phyloP scores from a whole-genome alignment of 2,797 vertebrate genomes.

The Philypnodon macrostomus region DNA sequence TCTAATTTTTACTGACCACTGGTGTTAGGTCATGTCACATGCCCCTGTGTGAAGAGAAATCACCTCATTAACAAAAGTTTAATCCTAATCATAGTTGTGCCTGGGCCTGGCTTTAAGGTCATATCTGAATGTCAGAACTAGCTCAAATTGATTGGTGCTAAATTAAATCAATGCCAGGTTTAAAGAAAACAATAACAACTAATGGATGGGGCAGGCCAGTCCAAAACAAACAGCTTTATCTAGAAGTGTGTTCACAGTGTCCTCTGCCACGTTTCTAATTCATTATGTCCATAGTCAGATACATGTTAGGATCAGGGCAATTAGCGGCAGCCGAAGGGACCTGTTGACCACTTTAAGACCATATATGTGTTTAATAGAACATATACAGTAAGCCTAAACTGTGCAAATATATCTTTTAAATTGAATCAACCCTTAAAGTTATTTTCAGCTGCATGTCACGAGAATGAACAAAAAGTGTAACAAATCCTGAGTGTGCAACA shows the following conservation, averaged over 20 bases:
- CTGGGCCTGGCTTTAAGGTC: slow-evolving; percentile 98
- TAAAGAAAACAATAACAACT: slow-evolving; percentile 98
- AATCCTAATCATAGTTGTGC: slow-evolving; percentile 99
- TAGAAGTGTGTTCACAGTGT: slow-evolving; percentile 7
- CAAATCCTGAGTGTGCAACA: neutral
- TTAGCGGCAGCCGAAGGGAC: slow-evolving; percentile 86
- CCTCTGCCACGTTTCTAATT: slow-evolving; percentile 87
- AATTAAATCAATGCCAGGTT: slow-evolving; percentile 99
- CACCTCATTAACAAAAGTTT: slow-evolving; percentile 99
- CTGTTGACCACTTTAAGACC: slow-evolving; percentile 64
- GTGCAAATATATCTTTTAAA: slow-evolving; percentile 1
- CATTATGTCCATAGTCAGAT: slow-evolving; percentile 90
- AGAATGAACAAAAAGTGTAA: neutral
- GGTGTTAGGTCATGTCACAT: slow-evolving; percentile 67
- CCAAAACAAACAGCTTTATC: slow-evolving; percentile 89
- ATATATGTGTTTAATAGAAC: neutral
- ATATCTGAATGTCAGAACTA: slow-evolving; percentile 99
- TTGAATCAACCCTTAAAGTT: neutral
- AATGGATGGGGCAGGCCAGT: slow-evolving; percentile 92
- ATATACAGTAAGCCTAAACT: slow-evolving; percentile 20
- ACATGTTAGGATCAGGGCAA: slow-evolving; percentile 88
- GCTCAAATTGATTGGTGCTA: slow-evolving; percentile 99
- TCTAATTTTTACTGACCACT: slow-evolving; percentile 94
- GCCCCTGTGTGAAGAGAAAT: slow-evolving; percentile 87
- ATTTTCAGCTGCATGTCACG: neutral